Percentiles rank a stretch among this genome's conserved stretches.
phyloP scores from a whole-genome alignment of 2,797 vertebrate species.

The Diceros bicornis region DNA sequence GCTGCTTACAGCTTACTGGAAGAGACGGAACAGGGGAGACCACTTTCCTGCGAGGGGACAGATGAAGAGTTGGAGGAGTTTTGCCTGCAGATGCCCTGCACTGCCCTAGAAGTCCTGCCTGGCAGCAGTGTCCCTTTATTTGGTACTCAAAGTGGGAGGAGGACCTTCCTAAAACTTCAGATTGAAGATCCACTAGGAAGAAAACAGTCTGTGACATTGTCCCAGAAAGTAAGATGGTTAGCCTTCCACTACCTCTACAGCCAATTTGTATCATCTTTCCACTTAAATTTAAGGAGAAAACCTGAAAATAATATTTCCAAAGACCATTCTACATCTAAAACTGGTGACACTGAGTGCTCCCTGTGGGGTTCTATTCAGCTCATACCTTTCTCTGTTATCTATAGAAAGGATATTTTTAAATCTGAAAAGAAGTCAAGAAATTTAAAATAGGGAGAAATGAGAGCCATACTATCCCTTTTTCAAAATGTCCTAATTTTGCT shows the following conservation, averaged over 20 bases:
- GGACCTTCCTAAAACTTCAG: neutral
- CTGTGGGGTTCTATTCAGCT: neutral
- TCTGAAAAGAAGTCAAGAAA: constrained; percentile 62
- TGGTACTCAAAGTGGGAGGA: neutral
- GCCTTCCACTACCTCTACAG: neutral
- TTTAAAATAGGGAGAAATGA: neutral
- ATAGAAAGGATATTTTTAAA: constrained; percentile 56
- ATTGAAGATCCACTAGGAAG: neutral
- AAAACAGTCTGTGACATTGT: neutral
- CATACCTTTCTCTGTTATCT: neutral
- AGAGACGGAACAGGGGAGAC: neutral
- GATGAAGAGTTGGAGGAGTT: neutral
- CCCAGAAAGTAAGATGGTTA: neutral
- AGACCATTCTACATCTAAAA: neutral
- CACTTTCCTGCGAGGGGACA: neutral
- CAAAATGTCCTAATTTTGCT: constrained; percentile 7
- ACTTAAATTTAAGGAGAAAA: neutral
- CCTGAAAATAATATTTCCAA: neutral
- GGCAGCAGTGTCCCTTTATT: neutral
- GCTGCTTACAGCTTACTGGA: neutral
- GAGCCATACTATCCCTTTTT: neutral
- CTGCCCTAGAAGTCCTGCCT: neutral
- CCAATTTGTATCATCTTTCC: neutral
- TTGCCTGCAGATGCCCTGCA: neutral
- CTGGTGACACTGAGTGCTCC: neutral